These are phyloP conservation scores for Gyrodactylus bullatarudis DNA, from an alignment of 1,140 invertebrate species.

Conservation along the genomic window DNA sequence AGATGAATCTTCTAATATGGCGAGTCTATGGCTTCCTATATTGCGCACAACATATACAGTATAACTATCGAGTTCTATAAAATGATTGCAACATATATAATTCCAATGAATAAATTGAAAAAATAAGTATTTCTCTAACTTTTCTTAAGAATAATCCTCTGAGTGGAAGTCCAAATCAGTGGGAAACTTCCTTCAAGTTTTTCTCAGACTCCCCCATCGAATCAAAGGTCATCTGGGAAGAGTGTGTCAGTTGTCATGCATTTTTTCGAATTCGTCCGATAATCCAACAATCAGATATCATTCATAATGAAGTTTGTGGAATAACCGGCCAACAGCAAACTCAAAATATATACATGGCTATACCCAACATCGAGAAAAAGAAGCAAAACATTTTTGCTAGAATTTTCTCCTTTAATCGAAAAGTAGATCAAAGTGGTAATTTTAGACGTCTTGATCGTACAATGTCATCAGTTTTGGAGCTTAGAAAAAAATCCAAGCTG, in stretches of 20 bases:
- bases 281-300: not conserved
- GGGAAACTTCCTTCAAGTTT: not conserved
- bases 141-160: not conserved
- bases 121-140: too few species aligned
- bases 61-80: too few species aligned
- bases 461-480: not conserved
- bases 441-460: not conserved
- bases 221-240: not conserved
- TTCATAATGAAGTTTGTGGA: not conserved
- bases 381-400: not conserved
- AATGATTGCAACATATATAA: too few species aligned
- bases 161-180: not conserved
- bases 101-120: too few species aligned
- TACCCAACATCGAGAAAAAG: not conserved
- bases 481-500: not conserved
- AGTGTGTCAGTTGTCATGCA: not conserved
- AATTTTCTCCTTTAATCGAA: not conserved
- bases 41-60: too few species aligned
- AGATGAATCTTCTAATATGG: too few species aligned
- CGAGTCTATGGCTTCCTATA: too few species aligned
- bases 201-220: not conserved
- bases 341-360: not conserved
- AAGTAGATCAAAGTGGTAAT: not conserved
- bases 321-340: not conserved
- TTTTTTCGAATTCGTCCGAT: not conserved